phyloP scores from a whole-genome alignment of 2,888 invertebrate genomes.

The Chrysolina haemoptera region DNA sequence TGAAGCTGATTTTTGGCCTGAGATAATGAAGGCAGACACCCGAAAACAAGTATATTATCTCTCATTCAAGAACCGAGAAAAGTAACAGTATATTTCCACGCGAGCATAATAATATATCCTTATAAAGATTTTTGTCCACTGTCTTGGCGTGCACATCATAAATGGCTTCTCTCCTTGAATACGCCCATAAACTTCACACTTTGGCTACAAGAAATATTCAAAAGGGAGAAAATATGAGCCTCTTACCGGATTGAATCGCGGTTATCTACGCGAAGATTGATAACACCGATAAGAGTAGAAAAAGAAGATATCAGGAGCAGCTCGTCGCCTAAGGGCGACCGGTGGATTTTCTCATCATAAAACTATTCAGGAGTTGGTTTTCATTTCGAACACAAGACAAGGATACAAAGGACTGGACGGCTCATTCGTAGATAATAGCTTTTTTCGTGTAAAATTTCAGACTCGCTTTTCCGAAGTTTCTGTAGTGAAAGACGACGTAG shows the following conservation, averaged over 20 bases:
- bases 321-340: constrained; percentile 22
- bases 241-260: constrained; percentile 35
- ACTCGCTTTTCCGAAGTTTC: not conserved
- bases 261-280: constrained; percentile 35
- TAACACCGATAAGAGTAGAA: constrained; percentile 37
- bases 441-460: not conserved
- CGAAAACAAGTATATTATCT: no score
- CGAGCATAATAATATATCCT: not conserved
- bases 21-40: no score
- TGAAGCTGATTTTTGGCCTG: no score
- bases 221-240: constrained; percentile 26
- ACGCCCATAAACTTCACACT: constrained; percentile 5
- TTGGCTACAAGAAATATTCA: constrained; percentile 14
- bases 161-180: constrained; percentile 9
- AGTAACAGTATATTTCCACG: no score
- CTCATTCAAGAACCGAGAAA: no score
- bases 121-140: not conserved
- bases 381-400: not conserved
- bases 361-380: constrained; percentile 26
- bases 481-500: not conserved
- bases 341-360: constrained; percentile 32
- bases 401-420: constrained; percentile 1
- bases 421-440: constrained; percentile 10
- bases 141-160: not conserved
- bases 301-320: constrained; percentile 33